Percentiles rank a stretch among this genome's conserved stretches.
Conservation (phyloP, 2,797 vertebrate genomes). For the Myripristis jacobus region DNA sequence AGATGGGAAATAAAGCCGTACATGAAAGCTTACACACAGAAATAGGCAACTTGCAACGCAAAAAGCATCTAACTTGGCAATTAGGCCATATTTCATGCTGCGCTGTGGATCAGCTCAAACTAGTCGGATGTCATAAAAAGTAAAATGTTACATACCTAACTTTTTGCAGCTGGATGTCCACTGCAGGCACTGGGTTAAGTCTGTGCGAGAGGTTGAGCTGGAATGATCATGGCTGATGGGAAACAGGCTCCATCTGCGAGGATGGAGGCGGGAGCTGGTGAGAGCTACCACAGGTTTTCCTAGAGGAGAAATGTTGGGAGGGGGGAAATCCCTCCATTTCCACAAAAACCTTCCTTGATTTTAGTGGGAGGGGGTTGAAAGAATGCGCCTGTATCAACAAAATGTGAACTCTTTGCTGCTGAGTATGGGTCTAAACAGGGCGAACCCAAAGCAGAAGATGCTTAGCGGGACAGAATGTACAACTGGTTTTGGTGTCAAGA, state of each 20-base stretch:
- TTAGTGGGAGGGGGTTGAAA: slow-evolving; percentile 35
- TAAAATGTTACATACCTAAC: slow-evolving; percentile 61
- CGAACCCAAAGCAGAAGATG: not conserved
- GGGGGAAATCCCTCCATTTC: slow-evolving; percentile 18
- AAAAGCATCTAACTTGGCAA: slow-evolving; percentile 4
- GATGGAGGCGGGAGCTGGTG: slow-evolving; percentile 49
- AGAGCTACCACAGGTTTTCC: slow-evolving; percentile 48
- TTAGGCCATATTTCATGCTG: slow-evolving; percentile 11
- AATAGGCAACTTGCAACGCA: slow-evolving; percentile 8
- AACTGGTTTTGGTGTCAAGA: not conserved
- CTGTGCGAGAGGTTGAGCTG: slow-evolving; percentile 44
- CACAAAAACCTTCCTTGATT: slow-evolving; percentile 28
- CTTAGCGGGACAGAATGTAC: slow-evolving; percentile 22
- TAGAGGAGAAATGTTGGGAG: slow-evolving; percentile 36
- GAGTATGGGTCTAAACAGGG: not conserved
- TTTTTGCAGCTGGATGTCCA: slow-evolving; percentile 22
- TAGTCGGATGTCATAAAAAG: not conserved
- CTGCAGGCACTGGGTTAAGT: slow-evolving; percentile 10
- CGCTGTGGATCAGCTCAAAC: slow-evolving; percentile 20
- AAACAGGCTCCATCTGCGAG: slow-evolving; percentile 58
- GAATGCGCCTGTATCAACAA: slow-evolving; percentile 66
- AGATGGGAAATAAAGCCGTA: slow-evolving; percentile 13
- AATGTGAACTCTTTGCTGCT: slow-evolving; percentile 27
- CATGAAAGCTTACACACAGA: not conserved
- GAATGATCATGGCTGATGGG: slow-evolving; percentile 54